These are phyloP conservation scores for Prunella himalayana DNA, from an alignment of 2,113 vertebrate genomes.

Conservation along the genomic window DNA sequence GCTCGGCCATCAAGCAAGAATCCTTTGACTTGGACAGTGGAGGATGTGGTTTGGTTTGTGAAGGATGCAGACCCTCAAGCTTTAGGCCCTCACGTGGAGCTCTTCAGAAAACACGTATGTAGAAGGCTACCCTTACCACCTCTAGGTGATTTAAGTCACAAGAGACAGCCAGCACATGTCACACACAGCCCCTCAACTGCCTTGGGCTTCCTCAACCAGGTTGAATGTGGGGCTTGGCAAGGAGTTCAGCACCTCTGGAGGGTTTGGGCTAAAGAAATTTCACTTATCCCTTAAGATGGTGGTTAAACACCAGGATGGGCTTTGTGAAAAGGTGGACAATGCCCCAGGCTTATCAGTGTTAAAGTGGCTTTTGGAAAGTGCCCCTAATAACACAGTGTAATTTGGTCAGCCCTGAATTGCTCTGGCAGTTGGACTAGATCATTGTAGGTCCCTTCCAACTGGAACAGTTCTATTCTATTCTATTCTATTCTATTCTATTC, in stretches of 20 bases:
- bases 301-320: background rate
- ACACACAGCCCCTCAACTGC: background rate
- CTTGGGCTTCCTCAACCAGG: background rate
- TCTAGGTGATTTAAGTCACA: background rate
- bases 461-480: background rate
- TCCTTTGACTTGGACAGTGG: conserved; percentile 90
- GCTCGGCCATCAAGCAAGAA: conserved; percentile 80
- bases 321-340: fast-evolving
- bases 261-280: background rate
- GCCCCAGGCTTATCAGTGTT: background rate
- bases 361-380: background rate
- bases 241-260: background rate
- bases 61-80: conserved; percentile 93
- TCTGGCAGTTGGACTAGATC: background rate
- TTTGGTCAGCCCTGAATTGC: background rate
- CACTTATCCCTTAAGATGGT: background rate
- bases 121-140: background rate
- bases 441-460: background rate
- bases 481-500: background rate
- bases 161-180: background rate
- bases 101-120: conserved; percentile 95
- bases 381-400: background rate
- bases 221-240: background rate
- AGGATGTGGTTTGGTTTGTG: conserved; percentile 92
- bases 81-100: conserved; percentile 90